A percentile compares a stretch with the other conserved stretches of the same genome.
phyloP scores from a whole-genome alignment of 2,113 vertebrate species.

The Platichthys stellatus region DNA sequence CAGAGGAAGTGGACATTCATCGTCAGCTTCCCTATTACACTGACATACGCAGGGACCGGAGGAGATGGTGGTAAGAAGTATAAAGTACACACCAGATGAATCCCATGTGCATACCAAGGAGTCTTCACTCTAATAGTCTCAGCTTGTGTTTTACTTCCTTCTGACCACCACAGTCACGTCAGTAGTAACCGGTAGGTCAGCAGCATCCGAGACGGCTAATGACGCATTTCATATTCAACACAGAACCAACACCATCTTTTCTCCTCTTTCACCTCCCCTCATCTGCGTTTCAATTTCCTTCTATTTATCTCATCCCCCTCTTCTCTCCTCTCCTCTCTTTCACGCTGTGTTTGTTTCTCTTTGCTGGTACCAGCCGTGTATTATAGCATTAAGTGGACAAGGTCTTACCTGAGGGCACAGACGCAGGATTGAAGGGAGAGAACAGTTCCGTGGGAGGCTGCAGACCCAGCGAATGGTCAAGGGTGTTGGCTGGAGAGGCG shows the following conservation, averaged over 20 bases:
- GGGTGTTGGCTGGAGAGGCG: slow-evolving; percentile 96
- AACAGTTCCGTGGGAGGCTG: slow-evolving; percentile 93
- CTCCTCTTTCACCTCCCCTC: slow-evolving; percentile 17
- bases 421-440: slow-evolving; percentile 92
- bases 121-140: slow-evolving; percentile 16
- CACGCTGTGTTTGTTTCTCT: slow-evolving; percentile 36
- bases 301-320: slow-evolving; percentile 45
- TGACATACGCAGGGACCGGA: not conserved
- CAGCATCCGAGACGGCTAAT: slow-evolving; percentile 57
- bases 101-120: slow-evolving; percentile 17
- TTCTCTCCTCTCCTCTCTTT: slow-evolving; percentile 16
- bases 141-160: slow-evolving; percentile 47
- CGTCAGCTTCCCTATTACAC: not conserved
- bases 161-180: slow-evolving; percentile 15
- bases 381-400: slow-evolving; percentile 44
- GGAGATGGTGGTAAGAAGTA: not conserved
- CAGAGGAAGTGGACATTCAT: slow-evolving; percentile 39
- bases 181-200: slow-evolving; percentile 62
- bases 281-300: slow-evolving; percentile 61
- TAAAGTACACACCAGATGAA: not conserved
- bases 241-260: slow-evolving; percentile 51
- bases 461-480: slow-evolving; percentile 92
- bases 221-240: slow-evolving; percentile 68
- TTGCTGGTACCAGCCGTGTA: slow-evolving; percentile 19
- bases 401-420: slow-evolving; percentile 96